phyloP scores from a whole-genome alignment of 2,888 invertebrate species.

The Macroteleia sp. region DNA sequence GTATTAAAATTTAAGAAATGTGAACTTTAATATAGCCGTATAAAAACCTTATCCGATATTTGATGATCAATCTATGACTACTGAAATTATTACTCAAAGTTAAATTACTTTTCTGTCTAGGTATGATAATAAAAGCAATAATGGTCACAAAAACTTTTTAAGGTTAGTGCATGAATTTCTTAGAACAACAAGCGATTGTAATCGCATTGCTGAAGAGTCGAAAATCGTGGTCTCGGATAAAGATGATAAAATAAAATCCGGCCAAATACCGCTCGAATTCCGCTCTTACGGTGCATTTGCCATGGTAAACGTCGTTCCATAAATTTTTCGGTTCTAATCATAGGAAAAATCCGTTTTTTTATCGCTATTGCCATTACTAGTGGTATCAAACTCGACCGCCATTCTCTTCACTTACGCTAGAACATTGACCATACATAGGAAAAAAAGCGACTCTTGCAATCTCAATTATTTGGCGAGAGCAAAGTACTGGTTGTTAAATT shows the following conservation, averaged over 20 bases:
- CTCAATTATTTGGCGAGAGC: too few relatives aligned
- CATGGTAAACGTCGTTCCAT: constrained; percentile 14
- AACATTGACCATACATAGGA: constrained; percentile 2
- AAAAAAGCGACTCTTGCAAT: constrained; percentile 4
- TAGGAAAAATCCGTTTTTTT: constrained; percentile 3
- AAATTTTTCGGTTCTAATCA: constrained; percentile 24
- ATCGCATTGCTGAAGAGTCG: constrained; percentile 12
- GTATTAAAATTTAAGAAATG: too few relatives aligned
- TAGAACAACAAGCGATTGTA: constrained; percentile 13
- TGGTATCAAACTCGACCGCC: not conserved
- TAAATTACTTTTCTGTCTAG: too few relatives aligned
- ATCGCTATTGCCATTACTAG: constrained; percentile 2
- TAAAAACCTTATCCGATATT: too few relatives aligned
- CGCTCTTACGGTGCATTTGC: constrained; percentile 14
- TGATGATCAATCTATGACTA: too few relatives aligned
- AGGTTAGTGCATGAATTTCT: too few relatives aligned
- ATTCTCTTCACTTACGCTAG: not conserved
- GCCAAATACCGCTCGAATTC: constrained; percentile 1
- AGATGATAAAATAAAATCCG: constrained; percentile 28
- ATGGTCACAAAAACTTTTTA: too few relatives aligned
- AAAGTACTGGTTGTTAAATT: too few relatives aligned
- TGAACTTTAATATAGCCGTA: too few relatives aligned
- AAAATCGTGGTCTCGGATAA: constrained; percentile 20
- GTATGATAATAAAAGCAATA: too few relatives aligned
- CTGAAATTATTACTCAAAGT: too few relatives aligned